Evolutionary conservation across 2,888 invertebrate species (phyloP), one percentile per base, ranked within the genome.

Genomic region (Sminthurides aquaticus): DNA sequence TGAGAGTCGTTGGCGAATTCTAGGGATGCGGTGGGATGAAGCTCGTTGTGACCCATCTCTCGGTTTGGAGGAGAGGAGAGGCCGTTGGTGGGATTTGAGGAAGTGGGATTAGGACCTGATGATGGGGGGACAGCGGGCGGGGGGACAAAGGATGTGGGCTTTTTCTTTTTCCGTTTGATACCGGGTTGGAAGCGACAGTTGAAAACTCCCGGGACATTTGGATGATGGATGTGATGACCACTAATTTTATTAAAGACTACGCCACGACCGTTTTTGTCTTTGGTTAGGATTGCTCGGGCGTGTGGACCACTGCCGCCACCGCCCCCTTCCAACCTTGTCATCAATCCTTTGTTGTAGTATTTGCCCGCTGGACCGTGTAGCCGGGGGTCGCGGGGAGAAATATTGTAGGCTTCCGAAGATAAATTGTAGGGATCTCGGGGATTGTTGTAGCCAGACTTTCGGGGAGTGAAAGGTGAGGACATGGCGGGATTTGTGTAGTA

Each of bases 141-240:
- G 0, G 91, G 91, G 2, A 91, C 87, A 78, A 91, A 91, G 0
- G 87, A 86, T 0, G 91, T 90, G n/a, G 91, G 91, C 78, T 91
- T 91, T 78, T 92, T 92, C 80, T 91, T 91, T 78, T 91, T 91
- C 26, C 91, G 82, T 68, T 86, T 87, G 24, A 84, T 84, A 49
- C 79, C 80, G 0, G 91, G 89, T 77, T 90, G 90, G 2, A 92
- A 90, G 49, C 91, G 84, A 76, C 92, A 91, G 78, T 91, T 92
- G 78, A 92, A 92, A n/a, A 92, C 91, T 0, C 91, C 91, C 0
- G 90, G 89, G 74, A 87, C 69, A 64, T 67, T 69, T 25, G 69
- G 70, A 67, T 74, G 75, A 66, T 74, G 73, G 52, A 71, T 69
- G 57, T 73, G 70, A 59, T 75, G 73, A 1, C 72, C 74, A 65